Conservation (phyloP, 2,888 invertebrate species). For the Neria commutata region DNA sequence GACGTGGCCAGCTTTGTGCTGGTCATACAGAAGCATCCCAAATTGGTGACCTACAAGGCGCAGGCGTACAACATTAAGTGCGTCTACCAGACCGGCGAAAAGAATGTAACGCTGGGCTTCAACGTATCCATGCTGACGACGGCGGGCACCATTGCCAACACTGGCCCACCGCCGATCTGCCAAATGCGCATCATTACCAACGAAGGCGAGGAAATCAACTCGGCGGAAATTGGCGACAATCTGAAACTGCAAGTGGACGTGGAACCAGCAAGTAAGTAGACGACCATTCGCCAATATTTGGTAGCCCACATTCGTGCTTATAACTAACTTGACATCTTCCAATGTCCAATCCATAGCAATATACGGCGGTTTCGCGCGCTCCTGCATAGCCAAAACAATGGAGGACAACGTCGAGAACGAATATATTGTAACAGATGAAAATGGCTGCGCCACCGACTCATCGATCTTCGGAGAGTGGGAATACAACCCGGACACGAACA, state of each 20-base stretch:
- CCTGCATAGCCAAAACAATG: slow-evolving; percentile 91
- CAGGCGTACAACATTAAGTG: slow-evolving; percentile 97
- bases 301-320: background rate
- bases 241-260: slow-evolving; percentile 85
- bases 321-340: background rate
- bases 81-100: slow-evolving; percentile 92
- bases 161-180: slow-evolving; percentile 91
- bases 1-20: slow-evolving; percentile 91
- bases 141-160: slow-evolving; percentile 93
- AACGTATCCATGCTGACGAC: slow-evolving; percentile 96
- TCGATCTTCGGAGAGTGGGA: slow-evolving; percentile 94
- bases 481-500: slow-evolving; percentile 83
- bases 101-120: slow-evolving; percentile 89
- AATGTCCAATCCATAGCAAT: too few species aligned
- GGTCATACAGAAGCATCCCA: slow-evolving; percentile 95
- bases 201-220: slow-evolving; percentile 85
- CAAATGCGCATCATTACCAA: slow-evolving; percentile 89
- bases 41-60: slow-evolving; percentile 90
- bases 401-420: slow-evolving; percentile 88
- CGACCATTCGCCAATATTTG: background rate
- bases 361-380: slow-evolving; percentile 92
- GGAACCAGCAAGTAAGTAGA: slow-evolving; percentile 71
- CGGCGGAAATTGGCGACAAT: slow-evolving; percentile 91
- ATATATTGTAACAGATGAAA: slow-evolving; percentile 90
- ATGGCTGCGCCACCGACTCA: slow-evolving; percentile 92